Evolutionary conservation across 2,797 vertebrate genomes (phyloP), one percentile per base, ranked within the genome.

Genomic region (Rhinogobio ventralis): DNA sequence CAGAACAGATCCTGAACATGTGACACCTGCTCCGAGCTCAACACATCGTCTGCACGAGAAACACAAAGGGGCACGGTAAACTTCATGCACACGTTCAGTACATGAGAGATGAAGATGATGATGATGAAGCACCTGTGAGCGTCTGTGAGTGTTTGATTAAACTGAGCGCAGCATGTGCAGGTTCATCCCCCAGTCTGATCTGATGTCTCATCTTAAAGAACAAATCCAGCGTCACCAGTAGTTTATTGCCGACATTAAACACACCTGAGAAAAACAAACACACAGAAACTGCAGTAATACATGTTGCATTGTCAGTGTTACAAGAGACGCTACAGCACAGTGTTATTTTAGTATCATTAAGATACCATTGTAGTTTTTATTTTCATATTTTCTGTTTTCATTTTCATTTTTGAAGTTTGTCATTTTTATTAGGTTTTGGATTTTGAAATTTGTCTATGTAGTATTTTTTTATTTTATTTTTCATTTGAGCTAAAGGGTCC

Each of bases 161-260:
- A 66, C 86, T 85, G 45, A 81, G 87, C 83, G 95, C 90, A 14
- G 94, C 95, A 66, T 94, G 93, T 86, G 94, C 91, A 33, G 98
- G 98, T 67, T 96, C 92, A 28, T 96, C 96, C 45, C 97, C 97
- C 85, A 95, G 90, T 92, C 93, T 97, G 89, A 99, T 96, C 84
- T 95, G 93, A 88, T 94, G 94, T 90, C 98, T 94, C 89, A 99
- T 94, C 88, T 96, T 96, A 89, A 99, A 96, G 81, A 99, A 96
- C 84, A 99, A 94, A 91, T 99, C 98, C 62, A 99, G 92, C 87
- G 96, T 99, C 88, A 98, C 97, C n/a, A 99, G 92, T 80, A 99
- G 91, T 89, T 94, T 96, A 91, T 99, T 99, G 11, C 98, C 97
- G 87, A 99, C 95, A 78, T 99, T 99, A 92, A 99, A 99, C 88